A percentile compares a stretch with the other conserved stretches of the same genome.
phyloP scores from a whole-genome alignment of 53 echinoderm and acorn worm species.

The Apostichopus leukothele region DNA sequence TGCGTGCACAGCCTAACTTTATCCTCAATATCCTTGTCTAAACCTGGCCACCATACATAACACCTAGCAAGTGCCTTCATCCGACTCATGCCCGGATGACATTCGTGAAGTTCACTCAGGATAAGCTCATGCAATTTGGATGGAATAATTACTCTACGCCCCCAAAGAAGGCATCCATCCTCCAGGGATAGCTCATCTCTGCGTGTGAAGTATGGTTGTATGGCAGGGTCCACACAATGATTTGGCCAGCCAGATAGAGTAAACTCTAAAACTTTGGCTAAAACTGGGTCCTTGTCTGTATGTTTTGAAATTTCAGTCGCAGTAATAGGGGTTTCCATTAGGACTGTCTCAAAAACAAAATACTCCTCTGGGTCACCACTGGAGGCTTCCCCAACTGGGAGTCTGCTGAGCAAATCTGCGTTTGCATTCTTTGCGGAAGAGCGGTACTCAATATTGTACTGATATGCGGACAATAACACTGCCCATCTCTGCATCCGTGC shows the following conservation, averaged over 20 bases:
- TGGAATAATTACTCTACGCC: conserved; percentile 55
- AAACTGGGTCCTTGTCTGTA: conserved; percentile 41
- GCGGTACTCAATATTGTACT: conserved; percentile 39
- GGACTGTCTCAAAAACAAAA: conserved; percentile 12
- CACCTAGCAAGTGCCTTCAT: conserved; percentile 53
- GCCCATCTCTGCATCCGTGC: conserved; percentile 55
- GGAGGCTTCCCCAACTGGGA: conserved; percentile 46
- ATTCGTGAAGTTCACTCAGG: conserved; percentile 60
- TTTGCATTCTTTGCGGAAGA: conserved; percentile 14
- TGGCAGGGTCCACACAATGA: conserved; percentile 28
- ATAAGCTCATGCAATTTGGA: conserved; percentile 50
- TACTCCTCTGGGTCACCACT: conserved; percentile 56
- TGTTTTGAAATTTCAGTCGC: conserved; percentile 45
- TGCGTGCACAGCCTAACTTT: neutral
- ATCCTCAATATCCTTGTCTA: conserved; percentile 25
- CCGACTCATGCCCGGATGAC: conserved; percentile 65
- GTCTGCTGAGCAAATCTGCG: conserved; percentile 41
- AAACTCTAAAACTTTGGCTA: conserved; percentile 52
- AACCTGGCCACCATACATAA: conserved; percentile 14
- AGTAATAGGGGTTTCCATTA: conserved; percentile 53
- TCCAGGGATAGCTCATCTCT: conserved; percentile 52
- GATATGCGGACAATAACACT: conserved; percentile 35
- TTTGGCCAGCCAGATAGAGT: conserved; percentile 61
- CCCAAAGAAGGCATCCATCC: conserved; percentile 66
- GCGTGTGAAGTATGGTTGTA: conserved; percentile 55